Percentiles rank a stretch among this genome's conserved stretches.
phyloP scores from a whole-genome alignment of 1,140 invertebrate species.

The Mizuhopecten yessoensis region DNA sequence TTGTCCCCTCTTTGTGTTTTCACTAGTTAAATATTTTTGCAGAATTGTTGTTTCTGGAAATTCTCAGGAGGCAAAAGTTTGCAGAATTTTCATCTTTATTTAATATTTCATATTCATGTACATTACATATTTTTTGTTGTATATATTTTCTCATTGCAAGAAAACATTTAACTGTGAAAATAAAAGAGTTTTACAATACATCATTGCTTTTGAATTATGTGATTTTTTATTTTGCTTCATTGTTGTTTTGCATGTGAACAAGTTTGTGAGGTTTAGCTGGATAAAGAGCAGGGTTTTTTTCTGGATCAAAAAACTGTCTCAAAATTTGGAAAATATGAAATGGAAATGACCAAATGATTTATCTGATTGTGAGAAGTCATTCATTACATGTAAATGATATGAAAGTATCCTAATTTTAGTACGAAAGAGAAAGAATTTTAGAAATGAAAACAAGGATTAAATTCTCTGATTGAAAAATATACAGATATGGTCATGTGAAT shows the following conservation, averaged over 20 bases:
- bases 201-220: slow-evolving; percentile 32
- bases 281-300: background rate
- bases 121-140: slow-evolving; percentile 40
- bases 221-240: slow-evolving; percentile 40
- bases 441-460: too few relatives aligned
- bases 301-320: too few relatives aligned
- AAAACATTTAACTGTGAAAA: slow-evolving; percentile 40
- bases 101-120: slow-evolving; percentile 40
- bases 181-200: slow-evolving; percentile 40
- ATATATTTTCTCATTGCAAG: slow-evolving; percentile 39
- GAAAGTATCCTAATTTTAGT: too few relatives aligned
- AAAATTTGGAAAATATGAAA: too few relatives aligned
- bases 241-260: slow-evolving; percentile 5
- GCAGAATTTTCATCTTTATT: slow-evolving; percentile 39
- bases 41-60: slow-evolving; percentile 34
- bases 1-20: slow-evolving; percentile 36
- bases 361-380: too few relatives aligned
- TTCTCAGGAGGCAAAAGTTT: slow-evolving; percentile 26
- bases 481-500: too few relatives aligned
- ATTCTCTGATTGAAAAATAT: too few relatives aligned
- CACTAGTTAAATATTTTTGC: slow-evolving; percentile 39
- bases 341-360: too few relatives aligned
- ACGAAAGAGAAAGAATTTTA: too few relatives aligned
- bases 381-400: too few relatives aligned
- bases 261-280: background rate